Evolutionary conservation across 2,888 invertebrate species (phyloP).

Genomic region (Macrosoma leucophasiata): DNA sequence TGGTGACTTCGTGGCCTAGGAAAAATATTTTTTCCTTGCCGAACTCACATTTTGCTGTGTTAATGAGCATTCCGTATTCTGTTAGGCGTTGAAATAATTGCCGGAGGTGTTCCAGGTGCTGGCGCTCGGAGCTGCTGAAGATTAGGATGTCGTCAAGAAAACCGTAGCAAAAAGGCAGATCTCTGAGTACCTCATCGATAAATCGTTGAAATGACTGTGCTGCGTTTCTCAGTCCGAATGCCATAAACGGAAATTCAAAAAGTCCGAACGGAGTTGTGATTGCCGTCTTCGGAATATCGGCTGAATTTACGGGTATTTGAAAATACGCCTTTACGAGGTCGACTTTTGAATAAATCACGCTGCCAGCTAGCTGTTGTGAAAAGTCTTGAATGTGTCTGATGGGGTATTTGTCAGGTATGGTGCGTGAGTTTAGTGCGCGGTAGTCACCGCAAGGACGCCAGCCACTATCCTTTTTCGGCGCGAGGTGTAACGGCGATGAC

Average conservation of each 20-base stretch:
- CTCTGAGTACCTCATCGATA: conserved; percentile 29
- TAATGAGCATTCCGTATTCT: conserved; percentile 5
- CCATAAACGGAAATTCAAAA: conserved; percentile 35
- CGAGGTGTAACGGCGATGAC: conserved; percentile 28
- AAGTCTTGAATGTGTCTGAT: conserved; percentile 21
- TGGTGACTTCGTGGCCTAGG: conserved; percentile 2
- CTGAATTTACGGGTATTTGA: conserved; percentile 36
- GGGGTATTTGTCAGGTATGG: conserved; percentile 19
- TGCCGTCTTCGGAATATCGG: conserved; percentile 37
- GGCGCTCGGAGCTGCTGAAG: conserved; percentile 17
- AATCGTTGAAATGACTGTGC: conserved; percentile 44
- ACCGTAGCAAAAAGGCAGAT: conserved; percentile 20
- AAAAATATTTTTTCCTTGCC: conserved; percentile 1
- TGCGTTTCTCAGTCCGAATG: conserved; percentile 44
- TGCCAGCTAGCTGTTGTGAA: conserved; percentile 15
- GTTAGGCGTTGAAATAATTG: conserved; percentile 11
- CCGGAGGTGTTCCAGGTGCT: conserved; percentile 18
- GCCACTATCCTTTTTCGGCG: conserved; percentile 27
- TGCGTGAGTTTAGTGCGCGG: conserved; percentile 17
- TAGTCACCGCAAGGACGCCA: conserved; percentile 26
- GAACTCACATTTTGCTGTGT: conserved; percentile 3
- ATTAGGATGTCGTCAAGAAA: conserved; percentile 38
- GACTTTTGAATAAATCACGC: conserved; percentile 12
- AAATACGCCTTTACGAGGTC: conserved; percentile 32
- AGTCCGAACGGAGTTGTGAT: conserved; percentile 34